A percentile compares a stretch with the other conserved stretches of the same genome.
Conservation (phyloP, 2,113 vertebrate genomes). For the Scortum barcoo region DNA sequence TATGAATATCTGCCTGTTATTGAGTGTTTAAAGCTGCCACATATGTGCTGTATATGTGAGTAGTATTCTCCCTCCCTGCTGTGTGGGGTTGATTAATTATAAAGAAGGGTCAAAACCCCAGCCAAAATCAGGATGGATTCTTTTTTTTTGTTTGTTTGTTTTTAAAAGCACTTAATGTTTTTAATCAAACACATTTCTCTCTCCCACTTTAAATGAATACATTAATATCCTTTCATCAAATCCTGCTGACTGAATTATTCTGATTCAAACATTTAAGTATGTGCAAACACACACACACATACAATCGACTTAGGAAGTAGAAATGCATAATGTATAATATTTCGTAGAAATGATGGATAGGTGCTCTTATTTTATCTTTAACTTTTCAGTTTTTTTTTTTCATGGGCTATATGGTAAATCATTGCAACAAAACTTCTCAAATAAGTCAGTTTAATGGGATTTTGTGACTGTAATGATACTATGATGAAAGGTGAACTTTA, state of each 20-base stretch:
- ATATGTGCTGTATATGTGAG: neutral
- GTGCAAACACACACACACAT: too few relatives aligned
- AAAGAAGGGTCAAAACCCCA: neutral
- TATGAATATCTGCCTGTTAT: neutral
- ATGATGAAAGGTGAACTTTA: neutral
- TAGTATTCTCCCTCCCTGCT: constrained; percentile 25
- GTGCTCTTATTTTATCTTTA: constrained; percentile 7
- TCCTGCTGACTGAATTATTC: neutral
- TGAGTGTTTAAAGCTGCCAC: constrained; percentile 1
- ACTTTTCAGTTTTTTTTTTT: neutral
- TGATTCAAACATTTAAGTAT: neutral
- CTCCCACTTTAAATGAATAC: neutral
- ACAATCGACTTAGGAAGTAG: neutral
- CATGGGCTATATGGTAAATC: neutral
- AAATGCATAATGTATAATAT: neutral
- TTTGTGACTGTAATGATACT: neutral
- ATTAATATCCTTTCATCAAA: neutral
- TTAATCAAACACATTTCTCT: constrained; percentile 34
- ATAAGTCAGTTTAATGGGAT: neutral
- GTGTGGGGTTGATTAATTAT: constrained; percentile 34
- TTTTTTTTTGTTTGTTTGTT: too few relatives aligned
- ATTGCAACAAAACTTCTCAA: neutral
- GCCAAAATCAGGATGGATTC: neutral
- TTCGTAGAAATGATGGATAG: neutral
- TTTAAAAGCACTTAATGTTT: too few relatives aligned